Evolutionary conservation across 53 echinoderm and acorn worm species (phyloP).

Genomic region (Paracentrotus lividus): DNA sequence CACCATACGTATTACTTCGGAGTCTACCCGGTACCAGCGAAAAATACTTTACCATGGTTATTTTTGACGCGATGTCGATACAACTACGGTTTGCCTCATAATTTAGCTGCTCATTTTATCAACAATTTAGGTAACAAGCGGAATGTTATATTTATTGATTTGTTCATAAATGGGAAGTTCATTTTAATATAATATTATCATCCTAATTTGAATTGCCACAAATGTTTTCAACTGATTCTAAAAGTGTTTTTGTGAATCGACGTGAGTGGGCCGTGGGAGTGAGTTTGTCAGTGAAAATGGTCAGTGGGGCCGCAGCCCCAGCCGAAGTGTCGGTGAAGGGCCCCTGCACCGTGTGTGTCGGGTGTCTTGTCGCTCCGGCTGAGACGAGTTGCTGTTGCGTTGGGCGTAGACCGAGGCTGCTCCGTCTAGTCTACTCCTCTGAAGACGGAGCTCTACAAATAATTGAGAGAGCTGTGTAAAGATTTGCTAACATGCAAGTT

Average conservation of each 20-base stretch:
- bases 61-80: conserved; percentile 1
- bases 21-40: not conserved
- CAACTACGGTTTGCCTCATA: not conserved
- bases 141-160: not conserved
- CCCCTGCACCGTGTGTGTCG: too few relatives aligned
- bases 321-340: too few relatives aligned
- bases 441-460: too few relatives aligned
- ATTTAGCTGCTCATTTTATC: not conserved
- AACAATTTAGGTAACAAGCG: not conserved
- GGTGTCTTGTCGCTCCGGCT: too few relatives aligned
- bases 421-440: too few relatives aligned
- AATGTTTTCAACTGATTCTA: not conserved
- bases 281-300: not conserved
- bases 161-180: not conserved
- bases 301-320: too few relatives aligned
- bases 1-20: not conserved
- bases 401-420: too few relatives aligned
- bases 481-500: too few relatives aligned
- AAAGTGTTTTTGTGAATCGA: not conserved
- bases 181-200: not conserved
- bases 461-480: too few relatives aligned
- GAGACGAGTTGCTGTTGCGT: too few relatives aligned
- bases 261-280: not conserved
- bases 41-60: conserved; percentile 45
- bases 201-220: not conserved